Conservation (phyloP, 2,888 invertebrate genomes). For the Flexamia atlantica region DNA sequence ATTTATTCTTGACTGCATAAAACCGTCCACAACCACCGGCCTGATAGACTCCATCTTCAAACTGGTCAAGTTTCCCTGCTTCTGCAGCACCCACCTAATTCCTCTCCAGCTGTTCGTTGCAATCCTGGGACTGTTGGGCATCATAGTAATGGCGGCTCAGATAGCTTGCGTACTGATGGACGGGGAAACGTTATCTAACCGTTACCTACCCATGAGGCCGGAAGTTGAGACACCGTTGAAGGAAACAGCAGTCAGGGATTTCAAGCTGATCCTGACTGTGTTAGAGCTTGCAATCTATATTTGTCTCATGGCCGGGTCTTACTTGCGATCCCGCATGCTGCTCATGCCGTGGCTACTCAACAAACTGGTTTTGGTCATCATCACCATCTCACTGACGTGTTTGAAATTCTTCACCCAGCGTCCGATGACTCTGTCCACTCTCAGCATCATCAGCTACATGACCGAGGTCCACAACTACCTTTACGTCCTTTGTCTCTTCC, state of each 20-base stretch:
- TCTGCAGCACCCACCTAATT: constrained; percentile 13
- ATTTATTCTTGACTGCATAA: not conserved
- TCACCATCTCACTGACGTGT: constrained; percentile 8
- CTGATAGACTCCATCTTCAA: not conserved
- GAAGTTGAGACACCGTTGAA: not conserved
- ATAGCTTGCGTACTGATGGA: constrained; percentile 2
- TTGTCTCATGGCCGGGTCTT: constrained; percentile 15
- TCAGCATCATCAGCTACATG: constrained; percentile 43
- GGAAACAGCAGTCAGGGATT: constrained; percentile 17
- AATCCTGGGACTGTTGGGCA: constrained; percentile 1
- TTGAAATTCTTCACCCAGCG: constrained; percentile 27
- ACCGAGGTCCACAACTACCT: constrained; percentile 43
- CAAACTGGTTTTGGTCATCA: not conserved
- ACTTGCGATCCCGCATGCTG: not conserved
- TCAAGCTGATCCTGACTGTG: constrained; percentile 41
- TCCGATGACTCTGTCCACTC: constrained; percentile 45
- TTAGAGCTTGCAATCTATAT: constrained; percentile 22
- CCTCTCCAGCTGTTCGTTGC: not conserved
- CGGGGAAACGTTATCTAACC: not conserved
- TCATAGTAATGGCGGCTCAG: not conserved
- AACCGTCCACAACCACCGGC: not conserved
- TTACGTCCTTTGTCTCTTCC: constrained; percentile 30
- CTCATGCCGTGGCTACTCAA: constrained; percentile 36
- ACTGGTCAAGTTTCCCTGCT: constrained; percentile 17
- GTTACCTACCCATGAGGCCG: not conserved